A percentile compares a stretch with the other conserved stretches of the same genome.
Conservation (phyloP, 2,113 vertebrate species). For the Oreochromis spilurus region DNA sequence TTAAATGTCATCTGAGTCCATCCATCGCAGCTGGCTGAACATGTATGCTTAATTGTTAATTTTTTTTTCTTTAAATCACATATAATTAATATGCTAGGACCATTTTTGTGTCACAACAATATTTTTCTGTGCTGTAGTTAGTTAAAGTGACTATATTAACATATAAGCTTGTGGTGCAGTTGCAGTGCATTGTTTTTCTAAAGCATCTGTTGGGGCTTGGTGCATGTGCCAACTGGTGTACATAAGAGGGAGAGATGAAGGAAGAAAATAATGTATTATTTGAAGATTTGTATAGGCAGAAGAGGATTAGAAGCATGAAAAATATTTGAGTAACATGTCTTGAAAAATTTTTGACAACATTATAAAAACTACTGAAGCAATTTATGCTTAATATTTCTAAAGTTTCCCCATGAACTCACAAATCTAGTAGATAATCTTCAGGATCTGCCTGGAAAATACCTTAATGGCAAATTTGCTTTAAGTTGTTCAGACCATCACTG, state of each 20-base stretch:
- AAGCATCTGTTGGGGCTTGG: background rate
- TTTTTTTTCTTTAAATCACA: background rate
- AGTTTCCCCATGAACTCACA: background rate
- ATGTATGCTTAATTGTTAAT: background rate
- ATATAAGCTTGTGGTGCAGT: background rate
- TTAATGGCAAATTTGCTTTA: background rate
- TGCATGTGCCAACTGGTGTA: background rate
- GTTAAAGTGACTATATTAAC: background rate
- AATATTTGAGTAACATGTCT: background rate
- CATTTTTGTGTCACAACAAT: background rate
- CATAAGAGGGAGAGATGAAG: background rate
- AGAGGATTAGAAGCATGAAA: background rate
- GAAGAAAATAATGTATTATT: background rate
- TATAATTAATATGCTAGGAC: background rate
- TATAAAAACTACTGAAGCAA: background rate
- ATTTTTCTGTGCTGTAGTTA: background rate
- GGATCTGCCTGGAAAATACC: background rate
- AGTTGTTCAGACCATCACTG: background rate
- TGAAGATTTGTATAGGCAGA: background rate
- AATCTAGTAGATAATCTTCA: background rate
- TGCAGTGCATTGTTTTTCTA: background rate
- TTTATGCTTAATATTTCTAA: background rate
- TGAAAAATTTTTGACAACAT: rapidly evolving
- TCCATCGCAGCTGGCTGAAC: background rate
- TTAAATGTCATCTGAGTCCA: background rate